Conservation (phyloP, 2,888 invertebrate species). For the Girardia tigrina region DNA sequence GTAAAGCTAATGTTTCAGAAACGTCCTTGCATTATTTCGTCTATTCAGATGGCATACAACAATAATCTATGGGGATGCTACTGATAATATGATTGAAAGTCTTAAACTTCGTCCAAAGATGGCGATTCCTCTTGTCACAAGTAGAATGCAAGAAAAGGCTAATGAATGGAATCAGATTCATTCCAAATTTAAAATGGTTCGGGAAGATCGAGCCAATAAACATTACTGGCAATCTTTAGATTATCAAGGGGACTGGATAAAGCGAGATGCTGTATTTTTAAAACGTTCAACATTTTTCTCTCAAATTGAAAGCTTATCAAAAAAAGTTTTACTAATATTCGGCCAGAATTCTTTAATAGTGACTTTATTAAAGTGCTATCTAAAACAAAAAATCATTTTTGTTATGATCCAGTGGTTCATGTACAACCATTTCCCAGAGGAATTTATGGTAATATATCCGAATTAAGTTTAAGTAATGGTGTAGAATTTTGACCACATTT, state of each 20-base stretch:
- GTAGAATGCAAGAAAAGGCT: not conserved
- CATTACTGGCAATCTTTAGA: conserved; percentile 1
- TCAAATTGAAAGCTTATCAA: conserved; percentile 1
- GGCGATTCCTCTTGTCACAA: not conserved
- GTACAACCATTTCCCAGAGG: not conserved
- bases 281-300: not conserved
- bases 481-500: not conserved
- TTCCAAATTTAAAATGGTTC: not conserved
- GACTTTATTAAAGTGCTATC: not conserved
- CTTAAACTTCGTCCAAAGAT: not conserved
- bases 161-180: conserved; percentile 10
- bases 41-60: too few species aligned
- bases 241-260: conserved; percentile 1
- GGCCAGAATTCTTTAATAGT: not conserved
- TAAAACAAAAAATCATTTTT: not conserved
- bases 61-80: conserved; percentile 7
- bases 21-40: too few species aligned
- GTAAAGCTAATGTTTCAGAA: too few species aligned
- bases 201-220: conserved; percentile 7
- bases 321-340: not conserved
- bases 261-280: conserved; percentile 3
- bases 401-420: not conserved
- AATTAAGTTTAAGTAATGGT: not conserved
- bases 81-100: not conserved
- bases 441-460: not conserved